phyloP scores from a whole-genome alignment of 2,888 invertebrate species.

The Gryllus longicercus region DNA sequence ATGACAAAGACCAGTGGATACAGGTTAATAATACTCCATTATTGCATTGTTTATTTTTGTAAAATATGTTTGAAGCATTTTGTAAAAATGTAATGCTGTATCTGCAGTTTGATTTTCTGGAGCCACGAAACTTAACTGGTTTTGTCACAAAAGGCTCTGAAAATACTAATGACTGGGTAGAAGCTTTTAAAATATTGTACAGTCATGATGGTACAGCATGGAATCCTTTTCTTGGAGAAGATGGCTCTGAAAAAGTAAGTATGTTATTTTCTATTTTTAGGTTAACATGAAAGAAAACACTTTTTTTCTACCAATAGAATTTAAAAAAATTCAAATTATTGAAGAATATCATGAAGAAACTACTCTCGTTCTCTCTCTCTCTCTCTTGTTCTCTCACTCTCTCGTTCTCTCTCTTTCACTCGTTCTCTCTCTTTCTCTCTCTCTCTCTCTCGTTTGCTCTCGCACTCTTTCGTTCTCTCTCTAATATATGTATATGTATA shows the following conservation, averaged over 20 bases:
- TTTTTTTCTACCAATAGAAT: background rate
- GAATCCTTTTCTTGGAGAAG: slow-evolving; percentile 62
- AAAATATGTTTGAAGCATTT: too few species aligned
- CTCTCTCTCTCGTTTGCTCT: too few species aligned
- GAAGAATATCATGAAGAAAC: too few species aligned
- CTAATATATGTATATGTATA: too few species aligned
- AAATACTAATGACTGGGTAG: slow-evolving; percentile 72
- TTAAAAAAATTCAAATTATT: background rate
- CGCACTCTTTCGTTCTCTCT: too few species aligned
- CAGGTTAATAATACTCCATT: slow-evolving; percentile 51
- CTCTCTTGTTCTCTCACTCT: too few species aligned
- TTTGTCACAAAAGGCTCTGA: slow-evolving; percentile 60
- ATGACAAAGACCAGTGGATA: slow-evolving; percentile 67
- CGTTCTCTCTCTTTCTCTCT: too few species aligned
- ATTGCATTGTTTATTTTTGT: too few species aligned
- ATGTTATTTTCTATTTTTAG: background rate
- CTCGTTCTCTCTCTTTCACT: too few species aligned
- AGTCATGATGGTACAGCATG: slow-evolving; percentile 68
- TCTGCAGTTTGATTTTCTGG: slow-evolving; percentile 66
- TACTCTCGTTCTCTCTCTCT: too few species aligned
- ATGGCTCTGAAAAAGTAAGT: slow-evolving; percentile 52
- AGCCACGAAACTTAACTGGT: slow-evolving; percentile 73
- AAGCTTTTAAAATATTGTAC: slow-evolving; percentile 68
- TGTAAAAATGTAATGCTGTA: too few species aligned
- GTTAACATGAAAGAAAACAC: background rate